Base-by-base conservation (phyloP, 2,797 vertebrate genomes). In the Cygnus olor region DNA sequence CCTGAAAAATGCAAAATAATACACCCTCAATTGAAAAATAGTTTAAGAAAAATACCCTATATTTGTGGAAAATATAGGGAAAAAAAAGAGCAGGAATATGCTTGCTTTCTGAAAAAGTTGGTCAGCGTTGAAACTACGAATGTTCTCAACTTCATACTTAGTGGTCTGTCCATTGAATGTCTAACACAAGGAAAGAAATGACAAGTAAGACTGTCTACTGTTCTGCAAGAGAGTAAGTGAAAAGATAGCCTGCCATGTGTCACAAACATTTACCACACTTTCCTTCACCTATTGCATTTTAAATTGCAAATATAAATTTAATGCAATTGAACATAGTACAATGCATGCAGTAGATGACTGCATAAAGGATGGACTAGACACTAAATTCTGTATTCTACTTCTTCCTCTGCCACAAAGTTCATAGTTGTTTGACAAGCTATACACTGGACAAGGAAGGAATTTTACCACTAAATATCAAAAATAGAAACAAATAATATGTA, bases 91-190 rank as follows among this genome's bases (percentile, higher is more conserved):
- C 14, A 80, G 68, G 24, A 85, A 72, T 80, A 30, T 15, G 24
- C 16, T 80, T 57, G 9, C 66, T 96, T 93, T 91, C 76, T 88
- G 69, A 38, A 79, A 81, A 89, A 89, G 38, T 13, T 27, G 85
- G 57, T 68, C 76, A 66, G 89, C 42, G 40, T 11, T 80, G 17
- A 64, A 90, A 27, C 5, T 8, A 68, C 71, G 49, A 34, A 60
- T 66, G 32, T 69, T 74, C 32, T 24, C 0, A 0, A 36, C 25
- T 71, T 79, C 28, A 54, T 96, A 60, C 60, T 81, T 80, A 42
- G 13, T 85, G 24, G 30, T 88, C 30, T 70, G 27, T 65, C 85
- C 57, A 80, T 82, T 65, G 88, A 93, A 91, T 64, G 47, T 61
- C 32, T 63, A 90, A 58, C 1, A 18, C 8, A 36, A 27, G 85